These are phyloP conservation scores for Bugulina stolonifera DNA, from an alignment of 2,888 invertebrate species.

Conservation along the genomic window DNA sequence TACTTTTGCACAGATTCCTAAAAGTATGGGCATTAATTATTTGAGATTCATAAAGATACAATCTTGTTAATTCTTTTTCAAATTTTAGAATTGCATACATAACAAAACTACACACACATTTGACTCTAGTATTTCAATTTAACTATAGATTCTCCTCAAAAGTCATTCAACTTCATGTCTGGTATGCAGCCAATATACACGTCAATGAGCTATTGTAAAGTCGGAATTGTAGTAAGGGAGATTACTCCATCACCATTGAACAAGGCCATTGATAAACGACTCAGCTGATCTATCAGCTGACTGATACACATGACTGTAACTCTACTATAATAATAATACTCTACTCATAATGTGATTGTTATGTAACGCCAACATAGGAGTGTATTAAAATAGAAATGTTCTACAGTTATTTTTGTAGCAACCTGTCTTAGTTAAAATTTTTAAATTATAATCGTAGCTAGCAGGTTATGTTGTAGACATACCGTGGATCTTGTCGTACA, in stretches of 20 bases:
- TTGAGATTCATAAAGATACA: background rate
- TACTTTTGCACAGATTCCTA: background rate
- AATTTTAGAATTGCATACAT: no score
- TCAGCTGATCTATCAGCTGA: slow-evolving; percentile 28
- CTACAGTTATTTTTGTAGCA: no score
- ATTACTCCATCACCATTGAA: slow-evolving; percentile 12
- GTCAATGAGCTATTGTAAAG: slow-evolving; percentile 1
- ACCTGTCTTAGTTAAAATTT: no score
- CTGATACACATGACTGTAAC: background rate
- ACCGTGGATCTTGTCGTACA: no score
- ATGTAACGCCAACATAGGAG: no score
- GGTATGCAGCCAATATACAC: slow-evolving; percentile 26
- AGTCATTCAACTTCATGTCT: background rate
- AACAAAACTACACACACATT: no score
- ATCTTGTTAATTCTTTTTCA: background rate
- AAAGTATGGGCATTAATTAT: background rate
- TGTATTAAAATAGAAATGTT: no score
- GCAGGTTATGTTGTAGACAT: no score
- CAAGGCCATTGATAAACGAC: slow-evolving; percentile 29
- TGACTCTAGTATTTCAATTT: background rate
- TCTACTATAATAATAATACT: no score
- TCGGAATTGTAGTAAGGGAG: background rate
- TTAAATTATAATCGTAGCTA: no score
- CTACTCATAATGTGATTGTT: no score
- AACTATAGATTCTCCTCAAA: background rate